Conservation (phyloP, 2,797 vertebrate species). For the Acanthurus lineatus region DNA sequence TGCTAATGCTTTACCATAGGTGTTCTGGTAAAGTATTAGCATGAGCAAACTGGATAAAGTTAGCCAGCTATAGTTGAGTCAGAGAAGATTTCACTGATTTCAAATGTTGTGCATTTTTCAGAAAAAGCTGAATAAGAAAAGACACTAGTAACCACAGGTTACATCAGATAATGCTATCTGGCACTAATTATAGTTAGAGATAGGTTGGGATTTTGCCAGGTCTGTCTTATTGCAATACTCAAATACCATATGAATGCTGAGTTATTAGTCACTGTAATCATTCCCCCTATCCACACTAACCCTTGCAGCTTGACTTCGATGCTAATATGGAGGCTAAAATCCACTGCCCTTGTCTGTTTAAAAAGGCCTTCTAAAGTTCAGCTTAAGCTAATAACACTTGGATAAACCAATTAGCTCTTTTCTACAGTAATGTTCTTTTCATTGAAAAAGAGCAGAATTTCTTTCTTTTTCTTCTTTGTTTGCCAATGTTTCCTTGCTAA, state of each 20-base stretch:
- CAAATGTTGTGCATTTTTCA: background rate
- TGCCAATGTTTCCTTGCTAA: too few relatives aligned
- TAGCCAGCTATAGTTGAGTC: background rate
- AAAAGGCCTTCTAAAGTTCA: background rate
- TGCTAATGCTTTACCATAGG: too few relatives aligned
- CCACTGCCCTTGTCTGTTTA: background rate
- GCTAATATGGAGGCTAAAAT: background rate
- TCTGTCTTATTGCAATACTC: slow-evolving; percentile 11
- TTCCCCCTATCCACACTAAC: slow-evolving; percentile 30
- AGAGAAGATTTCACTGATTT: background rate
- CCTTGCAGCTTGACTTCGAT: background rate
- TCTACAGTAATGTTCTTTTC: too few relatives aligned
- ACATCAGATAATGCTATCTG: background rate
- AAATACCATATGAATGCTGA: background rate
- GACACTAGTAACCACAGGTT: background rate
- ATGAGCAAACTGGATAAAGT: background rate
- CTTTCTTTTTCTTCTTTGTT: too few relatives aligned
- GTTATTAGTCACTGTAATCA: background rate
- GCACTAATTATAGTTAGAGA: background rate
- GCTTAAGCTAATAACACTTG: background rate
- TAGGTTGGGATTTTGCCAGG: background rate
- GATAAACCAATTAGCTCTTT: too few relatives aligned
- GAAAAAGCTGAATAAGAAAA: background rate
- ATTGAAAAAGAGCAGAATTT: too few relatives aligned
- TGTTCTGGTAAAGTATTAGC: too few relatives aligned